Percentiles rank a stretch among this genome's conserved stretches.
phyloP scores from a whole-genome alignment of 2,113 vertebrate genomes.

The Illadopsis cleaveri region DNA sequence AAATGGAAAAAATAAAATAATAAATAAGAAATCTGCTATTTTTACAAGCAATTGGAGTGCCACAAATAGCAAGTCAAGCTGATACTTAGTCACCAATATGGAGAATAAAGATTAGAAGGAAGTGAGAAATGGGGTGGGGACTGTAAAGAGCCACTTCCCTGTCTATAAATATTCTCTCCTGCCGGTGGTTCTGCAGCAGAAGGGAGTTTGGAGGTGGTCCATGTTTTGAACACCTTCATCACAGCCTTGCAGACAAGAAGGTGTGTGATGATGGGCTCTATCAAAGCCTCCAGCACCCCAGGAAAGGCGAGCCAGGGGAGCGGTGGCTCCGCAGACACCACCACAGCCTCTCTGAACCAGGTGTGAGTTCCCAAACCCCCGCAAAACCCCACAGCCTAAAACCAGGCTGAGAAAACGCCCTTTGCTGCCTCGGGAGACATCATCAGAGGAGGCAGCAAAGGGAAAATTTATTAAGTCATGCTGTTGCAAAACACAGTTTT shows the following conservation, averaged over 20 bases:
- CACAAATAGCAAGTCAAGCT: not conserved
- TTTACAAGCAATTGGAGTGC: not conserved
- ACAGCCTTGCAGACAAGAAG: not conserved
- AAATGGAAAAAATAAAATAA: slow-evolving; percentile 5
- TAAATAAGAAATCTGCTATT: not conserved
- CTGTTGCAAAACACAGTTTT: not conserved
- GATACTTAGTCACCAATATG: not conserved
- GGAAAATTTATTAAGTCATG: not conserved
- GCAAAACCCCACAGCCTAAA: not conserved
- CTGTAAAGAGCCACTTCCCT: not conserved
- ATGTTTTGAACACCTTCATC: not conserved
- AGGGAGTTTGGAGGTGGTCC: not conserved
- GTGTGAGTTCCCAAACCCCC: not conserved
- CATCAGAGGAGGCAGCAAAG: not conserved
- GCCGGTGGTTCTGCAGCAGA: not conserved
- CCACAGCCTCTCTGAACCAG: not conserved
- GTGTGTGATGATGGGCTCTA: not conserved
- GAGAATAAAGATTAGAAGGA: not conserved
- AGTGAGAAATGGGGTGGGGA: not conserved
- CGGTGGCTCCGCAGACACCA: rapidly evolving
- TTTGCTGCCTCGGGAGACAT: not conserved
- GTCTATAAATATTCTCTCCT: not conserved
- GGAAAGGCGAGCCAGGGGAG: not conserved
- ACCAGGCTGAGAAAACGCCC: rapidly evolving
- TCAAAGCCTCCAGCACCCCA: not conserved